These are phyloP conservation scores for Apocrypta bakeri DNA, from an alignment of 1,140 invertebrate species.

Conservation along the genomic window DNA sequence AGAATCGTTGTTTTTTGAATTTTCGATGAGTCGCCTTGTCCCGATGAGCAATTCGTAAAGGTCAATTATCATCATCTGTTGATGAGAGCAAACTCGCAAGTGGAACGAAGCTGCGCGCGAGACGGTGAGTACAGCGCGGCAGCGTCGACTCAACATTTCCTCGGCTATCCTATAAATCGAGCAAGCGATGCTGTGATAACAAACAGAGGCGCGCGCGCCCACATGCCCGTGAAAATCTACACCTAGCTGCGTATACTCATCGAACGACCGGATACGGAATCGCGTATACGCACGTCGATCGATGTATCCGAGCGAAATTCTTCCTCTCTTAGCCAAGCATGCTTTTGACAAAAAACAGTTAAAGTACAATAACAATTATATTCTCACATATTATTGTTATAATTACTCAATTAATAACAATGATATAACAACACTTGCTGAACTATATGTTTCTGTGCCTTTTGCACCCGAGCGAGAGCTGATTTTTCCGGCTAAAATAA, in stretches of 20 bases:
- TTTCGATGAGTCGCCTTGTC: no score
- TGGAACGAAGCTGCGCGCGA: background rate
- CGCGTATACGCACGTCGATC: background rate
- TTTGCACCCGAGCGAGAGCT: background rate
- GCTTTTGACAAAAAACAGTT: background rate
- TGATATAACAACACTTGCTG: no score
- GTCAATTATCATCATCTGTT: background rate
- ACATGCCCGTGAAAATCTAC: background rate
- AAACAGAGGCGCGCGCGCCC: background rate
- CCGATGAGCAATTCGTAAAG: background rate
- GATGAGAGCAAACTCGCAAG: background rate
- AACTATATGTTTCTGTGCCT: background rate
- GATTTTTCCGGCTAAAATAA: conserved; percentile 22
- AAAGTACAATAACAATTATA: no score
- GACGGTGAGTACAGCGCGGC: background rate
- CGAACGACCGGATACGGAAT: background rate
- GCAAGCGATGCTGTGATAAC: background rate
- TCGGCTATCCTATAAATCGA: background rate
- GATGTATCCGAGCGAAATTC: background rate
- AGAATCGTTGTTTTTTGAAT: no score
- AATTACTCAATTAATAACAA: no score
- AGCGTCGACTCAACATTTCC: background rate
- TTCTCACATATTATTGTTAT: no score
- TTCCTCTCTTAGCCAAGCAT: background rate
- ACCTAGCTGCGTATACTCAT: background rate